Conservation (phyloP, 2,113 vertebrate species). For the Tapirus terrestris region DNA sequence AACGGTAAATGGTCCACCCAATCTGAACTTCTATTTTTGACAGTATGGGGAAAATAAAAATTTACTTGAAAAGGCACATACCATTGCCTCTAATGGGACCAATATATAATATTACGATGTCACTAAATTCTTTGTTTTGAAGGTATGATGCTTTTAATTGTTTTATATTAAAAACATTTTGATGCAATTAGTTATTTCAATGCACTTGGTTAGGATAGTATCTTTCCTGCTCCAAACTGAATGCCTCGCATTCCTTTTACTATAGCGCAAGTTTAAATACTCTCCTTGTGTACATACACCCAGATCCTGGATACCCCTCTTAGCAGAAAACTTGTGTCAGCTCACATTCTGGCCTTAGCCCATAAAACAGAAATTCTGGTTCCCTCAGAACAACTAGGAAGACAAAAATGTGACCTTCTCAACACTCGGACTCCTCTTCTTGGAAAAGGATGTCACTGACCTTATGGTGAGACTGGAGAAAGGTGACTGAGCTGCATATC, state of each 20-base stretch:
- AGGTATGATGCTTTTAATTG: background rate
- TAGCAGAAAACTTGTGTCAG: background rate
- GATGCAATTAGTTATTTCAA: background rate
- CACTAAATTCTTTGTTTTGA: background rate
- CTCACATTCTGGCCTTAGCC: background rate
- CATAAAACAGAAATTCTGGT: background rate
- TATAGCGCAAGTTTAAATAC: background rate
- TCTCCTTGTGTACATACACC: no score
- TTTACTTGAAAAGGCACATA: background rate
- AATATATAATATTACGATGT: background rate
- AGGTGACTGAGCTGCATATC: no score
- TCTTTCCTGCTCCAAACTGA: background rate
- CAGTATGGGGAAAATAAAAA: background rate
- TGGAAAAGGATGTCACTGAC: background rate
- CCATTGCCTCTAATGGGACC: background rate
- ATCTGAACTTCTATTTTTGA: background rate
- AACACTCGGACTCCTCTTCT: background rate
- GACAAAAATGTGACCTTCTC: background rate
- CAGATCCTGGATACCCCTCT: background rate
- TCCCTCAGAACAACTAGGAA: fast-evolving
- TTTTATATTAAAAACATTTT: background rate
- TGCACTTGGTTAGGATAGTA: no score
- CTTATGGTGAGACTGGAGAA: background rate
- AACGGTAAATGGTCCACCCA: background rate
- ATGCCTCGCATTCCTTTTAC: background rate